Base-by-base conservation (phyloP, 2,113 vertebrate species). In the Atherinomorus stipes region DNA sequence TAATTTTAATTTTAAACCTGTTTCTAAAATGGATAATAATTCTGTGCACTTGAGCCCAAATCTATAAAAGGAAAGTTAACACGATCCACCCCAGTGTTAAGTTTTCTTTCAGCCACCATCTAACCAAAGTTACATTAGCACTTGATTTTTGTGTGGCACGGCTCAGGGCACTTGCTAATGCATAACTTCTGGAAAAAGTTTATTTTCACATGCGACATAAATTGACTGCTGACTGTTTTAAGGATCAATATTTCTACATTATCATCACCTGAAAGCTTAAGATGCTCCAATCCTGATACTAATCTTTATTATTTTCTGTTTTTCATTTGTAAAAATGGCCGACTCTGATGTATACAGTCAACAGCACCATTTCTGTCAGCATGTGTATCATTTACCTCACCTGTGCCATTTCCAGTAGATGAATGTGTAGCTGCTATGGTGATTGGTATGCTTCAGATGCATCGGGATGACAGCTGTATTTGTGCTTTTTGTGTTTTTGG, bases 401-500 rank as follows among this genome's bases (percentile, higher is more conserved):
- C 71, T 73, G 1, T 86, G 74, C 59, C 60, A 56, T 88, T 64
- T 89, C 71, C 78, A 68, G 64, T 89, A 77, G 64, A 75, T 84
- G 75, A 85, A 78, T 81, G 78, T 88, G 25, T 76, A 23, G 83
- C 83, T 88, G 78, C 81, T 50, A 4, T 89, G 91, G 91, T 91
- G 89, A 90, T 89, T 67, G 71, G 76, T 89, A 60, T 79, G 90
- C 86, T 83, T 85, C 81, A 64, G 64, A 65, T 88, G 87, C 85
- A 73, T 61, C 74, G 84, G 80, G 81, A 71, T 68, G 83, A 80
- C 80, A 28, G 70, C 80, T 75, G 44, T 81, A 71, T 88, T 74
- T 73, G 65, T 90, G 67, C 78, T 86, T 81, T 71, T 76, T 77
- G 67, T 66, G 69, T 86, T 86, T 34, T 85, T 84, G 85, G 85